These are phyloP conservation scores for Hydrolagus affinis DNA, from an alignment of 2,113 vertebrate genomes.

Conservation along the genomic window DNA sequence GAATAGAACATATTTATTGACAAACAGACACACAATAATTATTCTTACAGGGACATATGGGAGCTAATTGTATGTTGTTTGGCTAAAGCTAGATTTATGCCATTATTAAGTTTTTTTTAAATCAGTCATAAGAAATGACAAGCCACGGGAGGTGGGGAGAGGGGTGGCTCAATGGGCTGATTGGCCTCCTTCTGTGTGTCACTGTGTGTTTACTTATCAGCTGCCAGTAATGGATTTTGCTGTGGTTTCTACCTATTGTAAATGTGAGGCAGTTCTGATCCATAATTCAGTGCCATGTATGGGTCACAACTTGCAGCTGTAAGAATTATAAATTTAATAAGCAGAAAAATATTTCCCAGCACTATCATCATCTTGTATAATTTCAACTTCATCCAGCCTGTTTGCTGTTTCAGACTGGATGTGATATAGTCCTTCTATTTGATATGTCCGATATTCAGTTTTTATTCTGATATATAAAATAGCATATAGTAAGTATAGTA, in stretches of 20 bases:
- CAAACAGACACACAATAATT: neutral
- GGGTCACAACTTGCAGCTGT: neutral
- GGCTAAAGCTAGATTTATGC: neutral
- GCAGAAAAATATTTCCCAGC: neutral
- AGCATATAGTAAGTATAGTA: neutral
- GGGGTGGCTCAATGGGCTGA: too few species aligned
- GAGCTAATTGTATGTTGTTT: neutral
- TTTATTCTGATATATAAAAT: neutral
- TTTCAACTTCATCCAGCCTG: neutral
- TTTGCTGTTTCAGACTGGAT: neutral
- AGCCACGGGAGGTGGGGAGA: too few species aligned
- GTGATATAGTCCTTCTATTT: neutral
- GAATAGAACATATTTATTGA: neutral
- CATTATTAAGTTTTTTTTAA: too few species aligned
- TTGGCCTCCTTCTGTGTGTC: neutral
- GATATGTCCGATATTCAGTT: neutral
- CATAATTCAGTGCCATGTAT: neutral
- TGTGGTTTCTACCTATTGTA: neutral
- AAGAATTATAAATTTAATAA: neutral
- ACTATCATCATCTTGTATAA: neutral
- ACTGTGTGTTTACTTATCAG: neutral
- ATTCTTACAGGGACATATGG: neutral
- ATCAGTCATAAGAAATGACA: neutral
- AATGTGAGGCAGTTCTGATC: neutral
- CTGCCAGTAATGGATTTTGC: neutral